Evolutionary conservation across 2,888 invertebrate species (phyloP).

Genomic region (Melangyna quadrimaculata): DNA sequence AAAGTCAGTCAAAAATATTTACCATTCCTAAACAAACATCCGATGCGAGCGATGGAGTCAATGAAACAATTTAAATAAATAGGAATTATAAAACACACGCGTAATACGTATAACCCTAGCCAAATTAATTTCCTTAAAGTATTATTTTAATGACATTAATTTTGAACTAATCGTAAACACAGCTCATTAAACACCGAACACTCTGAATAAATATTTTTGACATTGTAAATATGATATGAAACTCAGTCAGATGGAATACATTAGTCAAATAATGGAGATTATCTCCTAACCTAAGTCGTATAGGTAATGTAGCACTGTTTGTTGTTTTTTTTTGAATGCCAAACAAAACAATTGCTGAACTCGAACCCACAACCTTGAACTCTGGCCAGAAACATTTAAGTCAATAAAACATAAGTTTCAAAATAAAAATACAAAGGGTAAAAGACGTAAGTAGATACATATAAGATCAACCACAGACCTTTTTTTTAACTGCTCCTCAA

Average conservation of each 20-base stretch:
- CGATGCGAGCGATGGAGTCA: no score
- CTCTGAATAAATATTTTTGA: conserved; percentile 16
- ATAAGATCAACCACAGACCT: not conserved
- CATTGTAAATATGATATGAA: not conserved
- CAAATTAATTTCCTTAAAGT: not conserved
- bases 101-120: not conserved
- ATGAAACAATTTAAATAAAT: not conserved
- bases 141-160: not conserved
- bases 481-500: not conserved
- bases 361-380: conserved; percentile 49
- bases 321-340: no score
- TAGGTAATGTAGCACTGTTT: not conserved
- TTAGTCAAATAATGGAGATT: not conserved
- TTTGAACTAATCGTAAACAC: not conserved
- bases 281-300: no score
- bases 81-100: not conserved
- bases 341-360: not conserved
- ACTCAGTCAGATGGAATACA: conserved; percentile 6
- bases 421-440: not conserved
- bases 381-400: conserved; percentile 20
- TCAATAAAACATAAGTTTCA: not conserved
- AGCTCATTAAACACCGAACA: conserved; percentile 28
- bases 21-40: not conserved
- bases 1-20: not conserved
- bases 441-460: not conserved